Evolutionary conservation across 1,140 invertebrate species (phyloP).

Genomic region (Zophobas atratus): DNA sequence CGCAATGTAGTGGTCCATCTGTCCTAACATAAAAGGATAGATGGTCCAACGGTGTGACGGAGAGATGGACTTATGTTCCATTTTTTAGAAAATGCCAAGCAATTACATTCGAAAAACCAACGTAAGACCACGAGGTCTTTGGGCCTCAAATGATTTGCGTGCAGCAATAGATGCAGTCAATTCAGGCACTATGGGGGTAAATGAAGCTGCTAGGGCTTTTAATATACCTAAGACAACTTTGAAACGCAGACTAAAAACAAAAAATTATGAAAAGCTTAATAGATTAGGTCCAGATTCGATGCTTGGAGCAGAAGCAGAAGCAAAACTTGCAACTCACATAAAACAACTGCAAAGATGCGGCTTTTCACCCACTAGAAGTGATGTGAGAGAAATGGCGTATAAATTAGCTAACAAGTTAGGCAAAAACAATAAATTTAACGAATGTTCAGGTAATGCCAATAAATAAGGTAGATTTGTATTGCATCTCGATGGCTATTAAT

Average conservation of each 20-base stretch:
- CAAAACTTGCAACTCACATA: conserved; percentile 34
- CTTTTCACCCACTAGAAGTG: conserved; percentile 58
- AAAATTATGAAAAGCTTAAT: conserved; percentile 10
- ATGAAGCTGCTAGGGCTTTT: conserved; percentile 44
- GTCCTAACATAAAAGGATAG: no score
- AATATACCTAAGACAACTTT: conserved; percentile 45
- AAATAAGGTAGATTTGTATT: not conserved
- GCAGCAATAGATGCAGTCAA: conserved; percentile 20
- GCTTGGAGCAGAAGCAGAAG: conserved; percentile 26
- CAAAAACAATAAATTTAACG: conserved; percentile 63
- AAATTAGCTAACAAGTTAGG: conserved; percentile 62
- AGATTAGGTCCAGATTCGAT: conserved; percentile 28
- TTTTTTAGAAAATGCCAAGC: no score
- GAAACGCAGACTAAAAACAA: conserved; percentile 20
- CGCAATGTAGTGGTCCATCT: no score
- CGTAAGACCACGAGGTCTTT: no score
- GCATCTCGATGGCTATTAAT: not conserved
- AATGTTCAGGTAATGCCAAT: conserved; percentile 56
- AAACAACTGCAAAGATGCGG: conserved; percentile 48
- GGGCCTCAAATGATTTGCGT: no score
- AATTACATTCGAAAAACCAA: no score
- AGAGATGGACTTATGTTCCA: no score
- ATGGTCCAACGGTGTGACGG: no score
- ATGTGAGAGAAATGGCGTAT: conserved; percentile 53
- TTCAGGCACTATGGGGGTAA: conserved; percentile 27